phyloP scores from a whole-genome alignment of 2,888 invertebrate species.

The Cephus pulcher region DNA sequence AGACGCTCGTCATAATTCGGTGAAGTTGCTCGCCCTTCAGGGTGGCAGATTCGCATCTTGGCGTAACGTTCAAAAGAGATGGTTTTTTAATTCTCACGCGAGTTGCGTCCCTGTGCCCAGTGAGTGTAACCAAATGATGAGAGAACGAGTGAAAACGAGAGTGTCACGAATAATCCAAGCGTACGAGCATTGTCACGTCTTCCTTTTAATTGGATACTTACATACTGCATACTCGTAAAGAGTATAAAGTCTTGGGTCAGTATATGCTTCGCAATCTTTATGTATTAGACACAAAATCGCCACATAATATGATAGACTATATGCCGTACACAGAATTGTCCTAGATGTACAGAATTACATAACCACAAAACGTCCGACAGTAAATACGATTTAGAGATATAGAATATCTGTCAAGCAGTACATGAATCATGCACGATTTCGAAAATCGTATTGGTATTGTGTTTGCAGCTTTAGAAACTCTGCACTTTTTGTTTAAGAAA shows the following conservation, averaged over 20 bases:
- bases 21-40: conserved; percentile 43
- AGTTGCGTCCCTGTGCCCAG: conserved; percentile 45
- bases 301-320: too few species aligned
- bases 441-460: too few species aligned
- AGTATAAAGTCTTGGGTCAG: neutral
- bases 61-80: neutral
- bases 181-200: conserved; percentile 32
- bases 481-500: too few species aligned
- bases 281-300: too few species aligned
- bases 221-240: conserved; percentile 16
- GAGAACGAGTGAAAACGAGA: conserved; percentile 52
- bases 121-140: conserved; percentile 48
- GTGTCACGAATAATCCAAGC: conserved; percentile 40
- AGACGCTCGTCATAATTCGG: conserved; percentile 40
- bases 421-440: too few species aligned
- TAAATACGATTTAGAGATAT: too few species aligned
- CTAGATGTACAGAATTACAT: too few species aligned
- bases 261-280: neutral
- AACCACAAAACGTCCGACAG: too few species aligned
- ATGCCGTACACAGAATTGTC: too few species aligned
- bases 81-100: neutral
- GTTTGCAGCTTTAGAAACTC: too few species aligned
- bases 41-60: conserved; percentile 21
- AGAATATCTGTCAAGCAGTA: too few species aligned
- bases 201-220: conserved; percentile 31